Evolutionary conservation across 2,113 vertebrate genomes (phyloP).

Genomic region (Spheniscus mendiculus): DNA sequence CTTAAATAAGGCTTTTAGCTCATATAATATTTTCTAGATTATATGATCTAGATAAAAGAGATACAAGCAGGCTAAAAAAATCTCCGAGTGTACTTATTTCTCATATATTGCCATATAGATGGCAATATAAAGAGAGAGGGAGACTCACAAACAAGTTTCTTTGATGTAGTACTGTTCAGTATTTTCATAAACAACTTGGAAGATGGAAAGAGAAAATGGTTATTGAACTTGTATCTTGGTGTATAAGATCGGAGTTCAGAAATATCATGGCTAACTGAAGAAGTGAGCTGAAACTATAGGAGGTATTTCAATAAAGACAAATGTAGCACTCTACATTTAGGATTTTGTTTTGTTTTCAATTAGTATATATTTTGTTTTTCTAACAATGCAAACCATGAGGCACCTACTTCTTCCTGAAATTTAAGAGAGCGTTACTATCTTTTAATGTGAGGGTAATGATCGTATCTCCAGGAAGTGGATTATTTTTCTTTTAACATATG

Average conservation of each 20-base stretch:
- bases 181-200: background rate
- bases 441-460: background rate
- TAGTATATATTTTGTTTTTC: background rate
- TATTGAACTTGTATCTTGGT: background rate
- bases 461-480: background rate
- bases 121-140: background rate
- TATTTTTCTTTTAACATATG: background rate
- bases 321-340: background rate
- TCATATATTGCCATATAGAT: background rate
- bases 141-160: background rate
- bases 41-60: background rate
- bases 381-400: background rate
- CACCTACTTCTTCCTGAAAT: background rate
- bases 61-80: background rate
- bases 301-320: background rate
- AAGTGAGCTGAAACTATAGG: background rate
- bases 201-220: background rate
- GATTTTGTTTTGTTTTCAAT: background rate
- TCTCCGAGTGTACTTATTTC: background rate
- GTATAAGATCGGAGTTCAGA: background rate
- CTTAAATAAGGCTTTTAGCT: background rate
- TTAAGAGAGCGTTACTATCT: background rate
- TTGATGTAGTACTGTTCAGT: background rate
- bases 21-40: background rate
- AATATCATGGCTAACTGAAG: background rate